These are phyloP conservation scores for Eleutherodactylus coqui DNA, from an alignment of 2,797 vertebrate species.

Conservation along the genomic window DNA sequence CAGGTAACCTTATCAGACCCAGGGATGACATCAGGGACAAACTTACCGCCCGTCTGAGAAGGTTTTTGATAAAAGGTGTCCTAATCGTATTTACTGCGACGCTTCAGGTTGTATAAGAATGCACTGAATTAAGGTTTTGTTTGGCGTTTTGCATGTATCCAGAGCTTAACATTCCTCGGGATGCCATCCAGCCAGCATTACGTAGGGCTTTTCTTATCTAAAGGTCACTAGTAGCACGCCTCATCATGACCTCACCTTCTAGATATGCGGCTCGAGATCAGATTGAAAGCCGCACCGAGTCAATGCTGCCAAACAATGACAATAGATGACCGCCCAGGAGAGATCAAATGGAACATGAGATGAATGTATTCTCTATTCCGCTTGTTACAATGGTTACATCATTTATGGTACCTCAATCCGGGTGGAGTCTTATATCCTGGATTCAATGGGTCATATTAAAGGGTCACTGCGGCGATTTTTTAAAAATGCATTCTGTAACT, in stretches of 20 bases:
- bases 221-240: constrained; percentile 27
- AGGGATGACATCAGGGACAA: constrained; percentile 36
- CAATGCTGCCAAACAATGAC: background rate
- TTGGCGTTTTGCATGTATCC: constrained; percentile 5
- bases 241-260: constrained; percentile 33
- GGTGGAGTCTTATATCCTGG: background rate
- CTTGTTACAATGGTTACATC: background rate
- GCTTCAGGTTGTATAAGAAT: background rate
- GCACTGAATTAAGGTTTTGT: constrained; percentile 31
- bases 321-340: constrained; percentile 12
- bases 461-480: too few relatives aligned
- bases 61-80: background rate
- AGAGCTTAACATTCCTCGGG: constrained; percentile 34
- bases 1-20: constrained; percentile 53
- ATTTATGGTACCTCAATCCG: background rate
- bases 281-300: background rate
- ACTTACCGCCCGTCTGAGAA: background rate
- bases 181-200: constrained; percentile 32
- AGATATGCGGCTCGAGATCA: background rate
- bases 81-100: background rate
- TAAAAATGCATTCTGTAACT: too few relatives aligned
- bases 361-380: background rate
- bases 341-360: background rate
- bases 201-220: constrained; percentile 31
- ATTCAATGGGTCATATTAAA: background rate